Evolutionary conservation across 2,888 invertebrate species (phyloP), one percentile per base, ranked within the genome.

Genomic region (Hyposoter dolosus): DNA sequence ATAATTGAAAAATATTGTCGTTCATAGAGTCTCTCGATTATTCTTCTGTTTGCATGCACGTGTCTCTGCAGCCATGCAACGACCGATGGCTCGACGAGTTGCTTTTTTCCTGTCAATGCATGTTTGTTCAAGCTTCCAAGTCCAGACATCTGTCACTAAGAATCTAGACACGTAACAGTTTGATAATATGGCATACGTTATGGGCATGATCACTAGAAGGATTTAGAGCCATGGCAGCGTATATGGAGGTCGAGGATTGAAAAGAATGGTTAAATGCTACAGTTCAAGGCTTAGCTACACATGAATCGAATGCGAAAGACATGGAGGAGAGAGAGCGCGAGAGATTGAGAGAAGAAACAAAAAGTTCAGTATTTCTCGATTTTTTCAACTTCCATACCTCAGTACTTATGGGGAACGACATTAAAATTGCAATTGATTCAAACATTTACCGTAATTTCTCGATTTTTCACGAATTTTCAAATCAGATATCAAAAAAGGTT

Each of bases 241-340:
- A 4, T 56, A 4, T 56, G 6, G 23, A 4, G 3, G 12, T 23
- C 6, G 15, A 60, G 28, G 12, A 15, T 60, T 28, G 3, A 28
- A 60, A 60, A 60, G 1, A 60, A 19, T n/a, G 2, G 2, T 53
- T 53, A n/a, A 60, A 60, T 0, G 23, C 9, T 9, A 63, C 35
- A 74, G 82, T 74, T 60, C 43, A 56, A 81, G 76, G 45, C 47
- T 72, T 72, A 28, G 28, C 28, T 69, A 69, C 75, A 85, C 65
- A 68, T 63, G 23, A 45, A 78, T 17, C 35, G 43, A 63, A 77
- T 65, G 12, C 28, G 28, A 50, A 1, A 40, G 45, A 66, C 63
- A 60, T 19, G 23, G 43, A 45, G 63, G 75, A 35, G 47, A 60
- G 10, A 60, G 60, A 53, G 10, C 1, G 28, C 1, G 28, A 28